Base-by-base conservation (phyloP, 2,888 invertebrate species). In the Mythimna impura region DNA sequence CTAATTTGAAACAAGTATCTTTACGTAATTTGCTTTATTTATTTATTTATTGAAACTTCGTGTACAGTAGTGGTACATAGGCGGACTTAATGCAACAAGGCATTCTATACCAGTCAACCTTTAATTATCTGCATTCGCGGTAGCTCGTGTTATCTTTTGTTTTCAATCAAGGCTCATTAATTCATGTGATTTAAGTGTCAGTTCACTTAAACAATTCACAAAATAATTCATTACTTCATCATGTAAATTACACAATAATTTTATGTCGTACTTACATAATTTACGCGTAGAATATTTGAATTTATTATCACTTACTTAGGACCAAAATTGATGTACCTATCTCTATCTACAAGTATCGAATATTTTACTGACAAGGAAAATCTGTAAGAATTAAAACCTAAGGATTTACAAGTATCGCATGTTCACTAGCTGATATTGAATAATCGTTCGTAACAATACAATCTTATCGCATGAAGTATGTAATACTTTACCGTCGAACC, bases 381-480 rank as follows among this genome's bases (percentile, higher is more conserved):
- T 40, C 8, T 5, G 3, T 30, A 71, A 55, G 47, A 2, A 34
- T 12, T 43, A 14, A 73, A 57, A n/a, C n/a, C n/a, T 14, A 20
- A 10, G 12, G 4, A 14, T 20, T 25, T 43, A 25, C 6, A 17
- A 14, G 30, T 57, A 7, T 8, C n/a, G 2, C 2, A 17, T 17
- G 47, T 47, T 47, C 1, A 47, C 6, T 20, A 20, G 17, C 17
- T 20, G 25, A 47, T 47, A 47, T 68, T 60, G 20, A 68, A 74
- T 60, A 69, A 73, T 60, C 34, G n/a, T 20, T 60, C n/a, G 68
- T 74, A 34, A 67, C 58, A 43, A 30, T 60, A 58, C 43, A 60
- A 69, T 76, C 60, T 74, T 74, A 74, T 74, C 73, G 58, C 69
- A 12, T 47, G n/a, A 34, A 68, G 34, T 25, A 58, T 66, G 40